phyloP scores from a whole-genome alignment of 2,888 invertebrate genomes.

The Drosophila formosana region DNA sequence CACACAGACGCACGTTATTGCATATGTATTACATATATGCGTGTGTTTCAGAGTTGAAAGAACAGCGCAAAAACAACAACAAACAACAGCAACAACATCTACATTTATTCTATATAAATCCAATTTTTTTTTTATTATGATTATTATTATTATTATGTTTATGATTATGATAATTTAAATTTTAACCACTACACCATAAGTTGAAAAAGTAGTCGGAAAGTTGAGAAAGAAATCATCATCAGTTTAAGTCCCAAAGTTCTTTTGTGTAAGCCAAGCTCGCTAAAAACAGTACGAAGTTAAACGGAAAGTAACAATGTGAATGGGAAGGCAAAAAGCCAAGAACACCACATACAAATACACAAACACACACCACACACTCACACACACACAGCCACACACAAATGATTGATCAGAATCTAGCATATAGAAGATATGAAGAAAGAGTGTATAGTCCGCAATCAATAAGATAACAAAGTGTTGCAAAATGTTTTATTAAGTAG shows the following conservation, averaged over 20 bases:
- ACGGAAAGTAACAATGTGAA: constrained; percentile 18
- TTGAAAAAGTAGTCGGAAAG: constrained; percentile 35
- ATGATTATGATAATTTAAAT: constrained; percentile 35
- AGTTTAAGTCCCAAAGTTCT: constrained; percentile 43
- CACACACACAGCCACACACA: constrained; percentile 5
- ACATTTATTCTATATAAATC: constrained; percentile 33
- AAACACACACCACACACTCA: constrained; percentile 5
- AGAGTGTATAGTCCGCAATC: constrained; percentile 6
- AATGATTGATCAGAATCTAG: constrained; percentile 37
- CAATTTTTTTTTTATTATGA: constrained; percentile 23
- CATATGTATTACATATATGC: constrained; percentile 34
- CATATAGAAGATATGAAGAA: not conserved
- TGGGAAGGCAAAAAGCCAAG: constrained; percentile 10
- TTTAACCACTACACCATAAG: constrained; percentile 26
- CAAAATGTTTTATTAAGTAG: constrained; percentile 15
- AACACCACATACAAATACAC: not conserved
- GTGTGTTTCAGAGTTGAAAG: constrained; percentile 24
- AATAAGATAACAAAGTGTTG: constrained; percentile 31
- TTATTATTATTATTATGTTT: constrained; percentile 31
- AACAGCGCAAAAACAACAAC: constrained; percentile 20
- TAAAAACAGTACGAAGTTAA: constrained; percentile 28
- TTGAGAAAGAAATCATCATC: constrained; percentile 18
- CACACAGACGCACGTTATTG: constrained; percentile 13
- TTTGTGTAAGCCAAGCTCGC: constrained; percentile 48
- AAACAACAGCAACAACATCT: constrained; percentile 16